Percentiles rank a stretch among this genome's conserved stretches.
Conservation (phyloP, 92 coral and sea anemone genomes). For the Palythoa grandis region DNA sequence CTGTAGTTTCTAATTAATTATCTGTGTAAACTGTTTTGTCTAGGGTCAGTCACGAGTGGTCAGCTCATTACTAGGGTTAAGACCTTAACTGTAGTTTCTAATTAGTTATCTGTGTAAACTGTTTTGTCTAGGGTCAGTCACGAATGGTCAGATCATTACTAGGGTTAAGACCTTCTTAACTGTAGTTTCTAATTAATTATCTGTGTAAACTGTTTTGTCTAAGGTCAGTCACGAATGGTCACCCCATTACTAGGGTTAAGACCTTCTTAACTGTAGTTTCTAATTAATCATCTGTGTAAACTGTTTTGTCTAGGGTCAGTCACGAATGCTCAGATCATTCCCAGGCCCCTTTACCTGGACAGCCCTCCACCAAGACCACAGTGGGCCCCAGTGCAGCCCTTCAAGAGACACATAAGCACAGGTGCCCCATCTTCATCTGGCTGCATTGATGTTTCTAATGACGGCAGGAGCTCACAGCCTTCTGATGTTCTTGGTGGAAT, state of each 20-base stretch:
- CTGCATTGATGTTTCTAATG: not conserved
- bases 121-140: no score
- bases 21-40: not conserved
- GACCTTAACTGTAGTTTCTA: no score
- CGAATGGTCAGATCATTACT: no score
- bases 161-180: no score
- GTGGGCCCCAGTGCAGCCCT: slow-evolving; percentile 83
- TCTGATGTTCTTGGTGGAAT: slow-evolving; percentile 4
- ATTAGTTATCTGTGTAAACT: no score
- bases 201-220: not conserved
- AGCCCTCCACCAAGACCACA: slow-evolving; percentile 68
- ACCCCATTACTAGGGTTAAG: no score
- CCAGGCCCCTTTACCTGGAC: slow-evolving; percentile 73
- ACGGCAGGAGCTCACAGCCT: not conserved
- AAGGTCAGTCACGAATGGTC: no score
- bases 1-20: no score
- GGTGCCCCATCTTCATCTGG: slow-evolving; percentile 35
- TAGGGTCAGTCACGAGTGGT: no score
- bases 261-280: no score
- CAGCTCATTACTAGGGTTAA: no score
- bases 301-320: slow-evolving; percentile 71
- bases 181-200: no score
- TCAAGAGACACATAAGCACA: slow-evolving; percentile 74
- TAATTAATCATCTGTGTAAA: not conserved
- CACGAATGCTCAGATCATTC: slow-evolving; percentile 81